Conservation (phyloP, 92 coral and sea anemone genomes). For the Phenganax marumi region DNA sequence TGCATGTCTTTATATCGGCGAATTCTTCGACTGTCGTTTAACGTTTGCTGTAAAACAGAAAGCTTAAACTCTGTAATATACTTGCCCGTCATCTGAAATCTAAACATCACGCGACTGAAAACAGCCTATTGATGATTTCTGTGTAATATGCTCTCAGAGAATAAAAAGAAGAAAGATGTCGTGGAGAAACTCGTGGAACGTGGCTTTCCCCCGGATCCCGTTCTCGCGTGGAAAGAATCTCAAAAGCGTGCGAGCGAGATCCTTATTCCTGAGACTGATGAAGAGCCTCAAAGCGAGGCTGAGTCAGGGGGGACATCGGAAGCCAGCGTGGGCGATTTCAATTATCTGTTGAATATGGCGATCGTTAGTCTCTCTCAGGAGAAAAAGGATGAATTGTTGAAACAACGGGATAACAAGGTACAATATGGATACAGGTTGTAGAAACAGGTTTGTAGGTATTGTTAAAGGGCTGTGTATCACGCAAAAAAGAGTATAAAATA, state of each 20-base stretch:
- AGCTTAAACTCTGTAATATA: too few species aligned
- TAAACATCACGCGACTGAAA: neutral
- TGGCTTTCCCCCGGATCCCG: constrained; percentile 86
- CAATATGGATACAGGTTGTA: neutral
- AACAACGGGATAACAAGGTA: constrained; percentile 87
- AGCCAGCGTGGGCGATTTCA: constrained; percentile 75
- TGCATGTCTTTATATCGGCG: too few species aligned
- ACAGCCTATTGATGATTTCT: neutral
- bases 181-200: constrained; percentile 72
- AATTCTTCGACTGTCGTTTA: too few species aligned
- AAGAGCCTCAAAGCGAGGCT: constrained; percentile 41
- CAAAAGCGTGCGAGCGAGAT: constrained; percentile 49
- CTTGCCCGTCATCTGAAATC: too few species aligned
- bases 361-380: constrained; percentile 79
- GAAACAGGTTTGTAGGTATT: neutral
- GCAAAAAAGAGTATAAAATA: too few species aligned
- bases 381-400: constrained; percentile 87
- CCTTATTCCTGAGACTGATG: constrained; percentile 52
- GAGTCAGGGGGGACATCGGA: constrained; percentile 57
- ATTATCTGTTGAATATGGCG: constrained; percentile 78
- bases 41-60: too few species aligned
- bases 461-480: too few species aligned
- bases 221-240: constrained; percentile 79
- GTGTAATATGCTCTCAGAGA: constrained; percentile 49
- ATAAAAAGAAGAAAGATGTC: constrained; percentile 71